These are phyloP conservation scores for Potorous gilbertii DNA, from an alignment of 2,797 vertebrate species.

Conservation along the genomic window DNA sequence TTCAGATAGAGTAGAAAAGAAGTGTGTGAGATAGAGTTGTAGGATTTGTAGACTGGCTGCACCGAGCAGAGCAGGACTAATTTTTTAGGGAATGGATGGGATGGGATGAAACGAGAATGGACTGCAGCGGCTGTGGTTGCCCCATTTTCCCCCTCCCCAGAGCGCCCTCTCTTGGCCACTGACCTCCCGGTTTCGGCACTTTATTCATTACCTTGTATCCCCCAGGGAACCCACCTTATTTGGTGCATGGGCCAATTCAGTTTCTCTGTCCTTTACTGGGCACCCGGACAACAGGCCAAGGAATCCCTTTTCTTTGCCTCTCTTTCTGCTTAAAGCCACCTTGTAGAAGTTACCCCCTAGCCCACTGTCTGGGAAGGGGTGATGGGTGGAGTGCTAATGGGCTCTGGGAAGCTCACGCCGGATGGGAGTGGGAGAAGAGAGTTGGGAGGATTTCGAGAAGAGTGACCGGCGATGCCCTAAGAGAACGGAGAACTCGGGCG, in stretches of 20 bases:
- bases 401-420: neutral
- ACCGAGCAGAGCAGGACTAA: neutral
- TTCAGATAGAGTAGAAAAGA: too few relatives aligned
- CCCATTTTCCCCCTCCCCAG: neutral
- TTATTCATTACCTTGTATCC: neutral
- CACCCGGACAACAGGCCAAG: neutral
- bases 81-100: neutral
- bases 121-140: neutral
- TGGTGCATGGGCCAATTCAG: neutral
- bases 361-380: neutral
- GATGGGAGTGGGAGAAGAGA: neutral
- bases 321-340: neutral
- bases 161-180: constrained; percentile 74
- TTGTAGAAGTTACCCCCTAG: neutral
- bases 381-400: neutral
- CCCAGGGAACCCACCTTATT: neutral
- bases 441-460: neutral
- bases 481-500: neutral
- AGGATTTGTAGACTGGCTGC: neutral
- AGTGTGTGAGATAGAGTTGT: neutral
- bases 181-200: neutral
- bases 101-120: neutral
- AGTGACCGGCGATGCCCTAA: neutral
- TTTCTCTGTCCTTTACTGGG: neutral
- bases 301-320: neutral